Conservation (phyloP, 2,113 vertebrate species). For the Pomatorhinus ruficollis region DNA sequence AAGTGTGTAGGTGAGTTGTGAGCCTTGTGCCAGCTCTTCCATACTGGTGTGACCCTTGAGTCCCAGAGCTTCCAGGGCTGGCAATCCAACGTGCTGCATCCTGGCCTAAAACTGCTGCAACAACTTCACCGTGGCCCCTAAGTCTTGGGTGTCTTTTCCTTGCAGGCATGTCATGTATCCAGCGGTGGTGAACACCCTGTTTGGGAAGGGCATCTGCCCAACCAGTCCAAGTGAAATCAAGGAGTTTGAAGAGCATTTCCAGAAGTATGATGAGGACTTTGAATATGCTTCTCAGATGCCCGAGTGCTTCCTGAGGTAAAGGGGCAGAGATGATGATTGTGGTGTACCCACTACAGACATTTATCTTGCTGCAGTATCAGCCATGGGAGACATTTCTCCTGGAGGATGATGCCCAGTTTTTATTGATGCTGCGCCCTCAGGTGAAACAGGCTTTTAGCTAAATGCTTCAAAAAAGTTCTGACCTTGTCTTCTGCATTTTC, state of each 20-base stretch:
- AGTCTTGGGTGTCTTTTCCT: not conserved
- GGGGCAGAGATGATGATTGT: not conserved
- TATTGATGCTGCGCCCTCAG: not conserved
- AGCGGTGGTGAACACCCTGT: constrained; percentile 75
- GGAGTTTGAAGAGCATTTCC: constrained; percentile 79
- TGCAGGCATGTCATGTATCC: constrained; percentile 79
- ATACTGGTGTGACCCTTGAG: not conserved
- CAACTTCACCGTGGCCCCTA: not conserved
- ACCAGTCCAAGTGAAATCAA: constrained; percentile 50
- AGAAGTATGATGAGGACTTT: constrained; percentile 78
- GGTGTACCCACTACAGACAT: not conserved
- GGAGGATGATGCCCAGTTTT: not conserved
- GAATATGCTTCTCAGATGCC: constrained; percentile 82
- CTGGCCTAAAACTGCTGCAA: not conserved
- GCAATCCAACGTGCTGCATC: fast-evolving
- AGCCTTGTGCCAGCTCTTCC: not conserved
- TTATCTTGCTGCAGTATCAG: not conserved
- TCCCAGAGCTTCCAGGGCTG: not conserved
- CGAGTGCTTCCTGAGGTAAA: constrained; percentile 76
- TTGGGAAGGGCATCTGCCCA: constrained; percentile 75
- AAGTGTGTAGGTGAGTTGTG: not conserved
- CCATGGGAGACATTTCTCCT: fast-evolving
- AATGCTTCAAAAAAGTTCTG: not conserved
- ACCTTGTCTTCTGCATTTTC: not conserved
- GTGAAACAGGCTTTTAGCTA: not conserved